Conservation (phyloP, 2,888 invertebrate genomes). For the Drosophila anceps region DNA sequence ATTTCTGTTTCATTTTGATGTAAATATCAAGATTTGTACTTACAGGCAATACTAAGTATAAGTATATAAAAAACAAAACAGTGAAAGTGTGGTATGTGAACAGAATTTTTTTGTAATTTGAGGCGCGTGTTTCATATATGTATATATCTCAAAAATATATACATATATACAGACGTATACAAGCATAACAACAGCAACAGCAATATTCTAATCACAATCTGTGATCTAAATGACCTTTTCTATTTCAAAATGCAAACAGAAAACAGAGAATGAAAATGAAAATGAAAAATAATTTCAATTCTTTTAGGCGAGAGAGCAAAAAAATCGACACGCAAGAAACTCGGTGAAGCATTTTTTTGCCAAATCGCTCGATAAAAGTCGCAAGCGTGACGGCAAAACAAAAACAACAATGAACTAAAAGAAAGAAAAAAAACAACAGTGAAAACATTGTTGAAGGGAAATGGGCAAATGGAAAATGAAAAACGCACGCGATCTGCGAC, state of each 20-base stretch:
- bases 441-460: not conserved
- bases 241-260: conserved; percentile 57
- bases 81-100: conserved; percentile 66
- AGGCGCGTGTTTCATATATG: conserved; percentile 54
- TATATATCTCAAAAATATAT: conserved; percentile 18
- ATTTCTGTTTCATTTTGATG: conserved; percentile 36
- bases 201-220: conserved; percentile 66
- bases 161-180: conserved; percentile 18
- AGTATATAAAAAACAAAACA: conserved; percentile 48
- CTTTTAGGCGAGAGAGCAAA: conserved; percentile 76
- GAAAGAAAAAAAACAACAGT: not conserved
- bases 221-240: conserved; percentile 78
- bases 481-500: conserved; percentile 51
- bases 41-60: conserved; percentile 59
- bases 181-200: conserved; percentile 51
- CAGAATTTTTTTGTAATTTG: conserved; percentile 26
- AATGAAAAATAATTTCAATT: conserved; percentile 48
- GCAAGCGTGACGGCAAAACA: conserved; percentile 49
- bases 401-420: not conserved
- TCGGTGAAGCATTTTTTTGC: conserved; percentile 84
- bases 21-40: conserved; percentile 65
- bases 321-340: conserved; percentile 84
- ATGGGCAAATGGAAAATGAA: conserved; percentile 12
- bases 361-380: conserved; percentile 76
- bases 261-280: conserved; percentile 23